phyloP scores from a whole-genome alignment of 2,888 invertebrate genomes.

The Pegoplata infirma region DNA sequence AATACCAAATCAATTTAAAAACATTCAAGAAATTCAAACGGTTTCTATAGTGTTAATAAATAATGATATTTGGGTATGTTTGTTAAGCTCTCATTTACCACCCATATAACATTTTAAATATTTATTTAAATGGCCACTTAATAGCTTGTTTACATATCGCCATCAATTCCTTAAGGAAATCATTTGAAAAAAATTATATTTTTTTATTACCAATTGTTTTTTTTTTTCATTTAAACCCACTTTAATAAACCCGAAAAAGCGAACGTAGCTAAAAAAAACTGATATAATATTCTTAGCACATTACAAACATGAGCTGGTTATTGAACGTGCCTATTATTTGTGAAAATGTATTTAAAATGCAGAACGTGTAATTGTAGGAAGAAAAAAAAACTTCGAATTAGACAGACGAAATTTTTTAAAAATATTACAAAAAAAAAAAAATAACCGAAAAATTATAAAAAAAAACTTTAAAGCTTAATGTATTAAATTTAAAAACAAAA shows the following conservation, averaged over 20 bases:
- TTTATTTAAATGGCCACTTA: constrained; percentile 44
- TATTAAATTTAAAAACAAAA: too few relatives aligned
- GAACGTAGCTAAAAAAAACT: background rate
- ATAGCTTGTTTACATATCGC: constrained; percentile 55
- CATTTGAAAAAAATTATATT: constrained; percentile 19
- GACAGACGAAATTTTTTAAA: background rate
- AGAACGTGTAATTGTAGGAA: constrained; percentile 25
- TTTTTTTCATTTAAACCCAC: background rate
- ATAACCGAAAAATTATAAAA: too few relatives aligned
- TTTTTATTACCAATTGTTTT: constrained; percentile 26
- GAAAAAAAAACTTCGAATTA: constrained; percentile 17
- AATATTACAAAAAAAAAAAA: background rate
- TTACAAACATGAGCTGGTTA: constrained; percentile 46
- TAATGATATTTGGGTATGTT: constrained; percentile 1
- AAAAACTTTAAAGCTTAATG: too few relatives aligned
- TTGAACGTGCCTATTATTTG: constrained; percentile 42
- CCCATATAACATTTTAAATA: constrained; percentile 31
- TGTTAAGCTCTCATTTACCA: constrained; percentile 28
- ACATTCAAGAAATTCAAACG: too few relatives aligned
- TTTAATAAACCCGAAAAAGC: constrained; percentile 11
- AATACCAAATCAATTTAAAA: too few relatives aligned
- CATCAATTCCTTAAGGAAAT: constrained; percentile 21
- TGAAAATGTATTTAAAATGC: constrained; percentile 43
- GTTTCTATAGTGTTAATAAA: constrained; percentile 27
- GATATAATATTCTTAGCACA: constrained; percentile 49